Evolutionary conservation across 1,140 invertebrate species (phyloP).

Genomic region (Sesamia nonagrioides): DNA sequence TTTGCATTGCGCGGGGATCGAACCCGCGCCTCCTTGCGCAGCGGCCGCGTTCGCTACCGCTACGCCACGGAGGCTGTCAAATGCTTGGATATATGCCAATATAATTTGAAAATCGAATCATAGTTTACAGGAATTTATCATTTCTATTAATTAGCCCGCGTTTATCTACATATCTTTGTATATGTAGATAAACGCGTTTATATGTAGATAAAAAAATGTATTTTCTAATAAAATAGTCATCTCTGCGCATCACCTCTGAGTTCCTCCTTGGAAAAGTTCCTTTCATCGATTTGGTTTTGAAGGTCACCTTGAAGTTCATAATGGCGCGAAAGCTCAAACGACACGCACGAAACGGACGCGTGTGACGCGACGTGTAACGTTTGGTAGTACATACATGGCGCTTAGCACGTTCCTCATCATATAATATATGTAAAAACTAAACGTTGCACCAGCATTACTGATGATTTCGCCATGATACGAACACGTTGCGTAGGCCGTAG

Average conservation of each 20-base stretch:
- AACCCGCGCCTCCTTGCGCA: no score
- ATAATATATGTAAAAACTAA: slow-evolving; percentile 62
- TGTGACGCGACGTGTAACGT: slow-evolving; percentile 47
- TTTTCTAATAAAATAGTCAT: background rate
- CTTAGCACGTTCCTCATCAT: slow-evolving; percentile 63
- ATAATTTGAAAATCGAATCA: no score
- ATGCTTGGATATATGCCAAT: no score
- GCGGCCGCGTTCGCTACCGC: no score
- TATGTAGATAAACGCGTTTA: no score
- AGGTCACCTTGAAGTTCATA: slow-evolving; percentile 76
- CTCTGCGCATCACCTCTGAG: background rate
- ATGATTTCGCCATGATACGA: slow-evolving; percentile 60
- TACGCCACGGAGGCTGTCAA: no score
- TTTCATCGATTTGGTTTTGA: slow-evolving; percentile 73
- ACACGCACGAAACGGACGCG: no score
- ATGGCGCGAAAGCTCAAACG: slow-evolving; percentile 79
- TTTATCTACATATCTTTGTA: no score
- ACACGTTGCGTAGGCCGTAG: slow-evolving; percentile 59
- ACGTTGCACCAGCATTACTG: slow-evolving; percentile 44
- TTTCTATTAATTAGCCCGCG: no score
- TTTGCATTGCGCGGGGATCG: no score
- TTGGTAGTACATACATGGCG: slow-evolving; percentile 59
- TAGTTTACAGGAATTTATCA: no score
- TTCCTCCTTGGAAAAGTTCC: background rate
- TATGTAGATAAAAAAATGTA: no score